Evolutionary conservation across 2,797 vertebrate species (phyloP).

Genomic region (Oreonectes daqikongensis): DNA sequence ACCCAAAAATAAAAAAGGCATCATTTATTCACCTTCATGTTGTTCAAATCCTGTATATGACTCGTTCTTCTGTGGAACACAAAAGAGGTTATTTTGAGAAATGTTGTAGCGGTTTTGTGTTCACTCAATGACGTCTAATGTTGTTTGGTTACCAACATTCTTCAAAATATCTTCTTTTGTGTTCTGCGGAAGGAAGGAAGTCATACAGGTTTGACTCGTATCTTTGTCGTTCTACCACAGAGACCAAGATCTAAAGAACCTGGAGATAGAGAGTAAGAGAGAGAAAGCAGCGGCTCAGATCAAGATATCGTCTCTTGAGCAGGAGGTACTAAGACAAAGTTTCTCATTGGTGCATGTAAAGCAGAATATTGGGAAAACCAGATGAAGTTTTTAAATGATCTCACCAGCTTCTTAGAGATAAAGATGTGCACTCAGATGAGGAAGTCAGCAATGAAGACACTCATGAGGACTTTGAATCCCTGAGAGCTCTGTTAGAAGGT

Average conservation of each 20-base stretch:
- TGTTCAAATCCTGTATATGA: neutral
- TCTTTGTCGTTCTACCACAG: slow-evolving; percentile 51
- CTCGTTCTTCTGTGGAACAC: too few relatives aligned
- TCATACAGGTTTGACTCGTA: neutral
- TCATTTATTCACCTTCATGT: neutral
- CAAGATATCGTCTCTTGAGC: slow-evolving; percentile 62
- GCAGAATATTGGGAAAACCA: neutral
- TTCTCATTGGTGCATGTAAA: neutral
- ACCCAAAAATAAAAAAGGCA: too few relatives aligned
- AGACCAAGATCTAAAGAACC: slow-evolving; percentile 61
- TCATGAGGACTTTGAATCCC: slow-evolving; percentile 43
- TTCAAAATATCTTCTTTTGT: too few relatives aligned
- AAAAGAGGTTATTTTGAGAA: too few relatives aligned
- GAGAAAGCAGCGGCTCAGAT: slow-evolving; percentile 63
- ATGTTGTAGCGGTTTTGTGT: too few relatives aligned
- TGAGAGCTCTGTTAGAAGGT: slow-evolving; percentile 61
- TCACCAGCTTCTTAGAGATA: slow-evolving; percentile 37
- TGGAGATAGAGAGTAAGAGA: slow-evolving; percentile 59
- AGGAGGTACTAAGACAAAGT: slow-evolving; percentile 63
- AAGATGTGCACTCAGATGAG: slow-evolving; percentile 18
- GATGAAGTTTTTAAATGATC: neutral
- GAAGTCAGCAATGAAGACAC: neutral
- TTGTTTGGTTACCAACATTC: too few relatives aligned
- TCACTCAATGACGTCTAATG: too few relatives aligned
- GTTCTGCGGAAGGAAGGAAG: too few relatives aligned